phyloP scores from a whole-genome alignment of 2,797 vertebrate species.

The Lagocephalus sceleratus region DNA sequence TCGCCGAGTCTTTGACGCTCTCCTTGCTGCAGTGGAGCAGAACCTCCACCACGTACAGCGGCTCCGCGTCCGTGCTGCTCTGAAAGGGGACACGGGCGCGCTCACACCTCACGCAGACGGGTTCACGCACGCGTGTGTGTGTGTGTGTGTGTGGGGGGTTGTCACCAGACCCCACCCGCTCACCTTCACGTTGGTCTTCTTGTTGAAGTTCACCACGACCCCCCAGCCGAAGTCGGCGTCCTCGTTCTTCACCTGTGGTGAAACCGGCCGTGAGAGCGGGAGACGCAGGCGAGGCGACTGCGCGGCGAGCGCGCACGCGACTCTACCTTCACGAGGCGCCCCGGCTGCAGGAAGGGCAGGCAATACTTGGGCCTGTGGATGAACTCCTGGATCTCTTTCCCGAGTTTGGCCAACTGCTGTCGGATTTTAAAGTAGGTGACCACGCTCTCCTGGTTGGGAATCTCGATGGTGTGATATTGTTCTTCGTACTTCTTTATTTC shows the following conservation, averaged over 20 bases:
- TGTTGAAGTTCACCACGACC: constrained; percentile 93
- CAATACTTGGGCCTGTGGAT: constrained; percentile 95
- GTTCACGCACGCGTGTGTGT: neutral
- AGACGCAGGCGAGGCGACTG: neutral
- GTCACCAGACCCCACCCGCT: neutral
- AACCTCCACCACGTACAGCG: constrained; percentile 91
- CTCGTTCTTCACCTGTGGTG: constrained; percentile 87
- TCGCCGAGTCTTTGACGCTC: constrained; percentile 89
- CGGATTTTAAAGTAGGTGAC: constrained; percentile 95
- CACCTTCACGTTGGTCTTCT: constrained; percentile 96
- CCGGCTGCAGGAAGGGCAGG: constrained; percentile 93
- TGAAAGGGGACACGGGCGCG: constrained; percentile 39
- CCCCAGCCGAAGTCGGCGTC: constrained; percentile 96
- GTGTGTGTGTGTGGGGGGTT: too few species aligned
- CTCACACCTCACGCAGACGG: rapidly evolving
- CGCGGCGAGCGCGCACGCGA: neutral
- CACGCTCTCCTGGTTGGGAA: constrained; percentile 92
- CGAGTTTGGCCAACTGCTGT: constrained; percentile 91
- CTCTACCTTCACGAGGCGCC: constrained; percentile 89
- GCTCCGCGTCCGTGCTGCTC: constrained; percentile 84
- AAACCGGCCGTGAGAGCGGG: neutral
- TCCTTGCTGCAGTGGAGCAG: constrained; percentile 93
- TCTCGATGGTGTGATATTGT: constrained; percentile 88
- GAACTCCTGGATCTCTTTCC: constrained; percentile 94
- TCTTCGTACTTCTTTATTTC: constrained; percentile 89